A percentile compares a stretch with the other conserved stretches of the same genome.
Evolutionary conservation across 2,888 invertebrate species (phyloP).

Genomic region (Aromia moschata): DNA sequence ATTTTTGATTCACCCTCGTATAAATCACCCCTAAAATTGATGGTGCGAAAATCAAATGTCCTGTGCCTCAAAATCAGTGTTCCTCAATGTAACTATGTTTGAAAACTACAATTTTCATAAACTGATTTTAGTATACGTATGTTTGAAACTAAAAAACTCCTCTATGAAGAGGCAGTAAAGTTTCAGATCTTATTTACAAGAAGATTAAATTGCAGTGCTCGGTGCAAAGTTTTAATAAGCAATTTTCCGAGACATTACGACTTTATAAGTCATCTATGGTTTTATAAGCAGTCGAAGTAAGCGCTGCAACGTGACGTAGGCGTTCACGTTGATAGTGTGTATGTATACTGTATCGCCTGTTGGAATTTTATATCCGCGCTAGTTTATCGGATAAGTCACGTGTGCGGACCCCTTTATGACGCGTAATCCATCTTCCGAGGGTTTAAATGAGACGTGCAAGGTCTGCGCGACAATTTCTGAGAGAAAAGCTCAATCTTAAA

Average conservation of each 20-base stretch:
- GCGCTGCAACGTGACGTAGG: neutral
- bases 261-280: conserved; percentile 7
- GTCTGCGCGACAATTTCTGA: conserved; percentile 23
- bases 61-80: too few species aligned
- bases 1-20: too few species aligned
- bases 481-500: conserved; percentile 22
- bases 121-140: too few species aligned
- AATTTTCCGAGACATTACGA: conserved; percentile 14
- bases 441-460: conserved; percentile 26
- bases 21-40: too few species aligned
- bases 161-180: neutral
- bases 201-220: conserved; percentile 10
- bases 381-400: conserved; percentile 15
- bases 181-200: conserved; percentile 13
- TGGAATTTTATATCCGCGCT: conserved; percentile 5
- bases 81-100: too few species aligned
- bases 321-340: neutral
- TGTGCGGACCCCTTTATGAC: conserved; percentile 16
- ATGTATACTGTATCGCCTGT: conserved; percentile 6
- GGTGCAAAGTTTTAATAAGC: conserved; percentile 17
- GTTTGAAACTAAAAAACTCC: neutral
- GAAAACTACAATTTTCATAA: too few species aligned
- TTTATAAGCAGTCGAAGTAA: neutral
- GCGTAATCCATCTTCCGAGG: conserved; percentile 17
- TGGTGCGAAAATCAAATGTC: too few species aligned